Base-by-base conservation (phyloP, 2,113 vertebrate species). In the Chloropsis cyanopogon region DNA sequence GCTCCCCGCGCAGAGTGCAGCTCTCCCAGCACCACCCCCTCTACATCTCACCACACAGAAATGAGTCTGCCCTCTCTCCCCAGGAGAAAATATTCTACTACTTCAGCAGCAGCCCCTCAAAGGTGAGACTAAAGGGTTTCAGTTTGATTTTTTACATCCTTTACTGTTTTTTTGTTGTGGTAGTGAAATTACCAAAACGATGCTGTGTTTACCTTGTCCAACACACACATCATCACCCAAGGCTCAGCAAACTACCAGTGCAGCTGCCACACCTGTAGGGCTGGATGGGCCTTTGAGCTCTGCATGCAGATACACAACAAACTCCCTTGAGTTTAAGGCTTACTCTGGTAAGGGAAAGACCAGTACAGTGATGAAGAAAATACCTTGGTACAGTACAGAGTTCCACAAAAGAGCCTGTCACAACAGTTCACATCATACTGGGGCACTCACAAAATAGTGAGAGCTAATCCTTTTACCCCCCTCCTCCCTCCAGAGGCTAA, bases 31-130 rank as follows among this genome's bases (percentile, higher is more conserved):
- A 98, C 52, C 98, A 99, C 97, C 97, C 98, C 1, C 87, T 99
- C 52, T 99, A 99, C 97, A 98, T 99, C 90, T 99, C 99, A 0
- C 99, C 99, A 3, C 99, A 99, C 97, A 98, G 98, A 86, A 98
- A 96, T 1, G 97, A 98, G 94, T 68, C 97, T 7, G 28, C 95
- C 26, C 94, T 98, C 47, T 97, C 98, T 72, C 98, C 98, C 28
- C 96, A 97, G 8, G 99, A 99, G 66, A 99, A 98, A 93, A 99
- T 99, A 63, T 98, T 97, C 94, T 99, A 99, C 94, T 99, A 98
- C 94, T 98, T 99, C 97, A 99, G 98, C 97, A 98, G 97, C 94
- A 99, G 99, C 94, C 99, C 99, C 7, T 98, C 99, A 2, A 98
- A 99, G 95, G 99, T 99, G 85, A 98, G 98, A 37, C 68, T 16